Evolutionary conservation across 2,888 invertebrate species (phyloP).

Genomic region (Megastigmus dorsalis): DNA sequence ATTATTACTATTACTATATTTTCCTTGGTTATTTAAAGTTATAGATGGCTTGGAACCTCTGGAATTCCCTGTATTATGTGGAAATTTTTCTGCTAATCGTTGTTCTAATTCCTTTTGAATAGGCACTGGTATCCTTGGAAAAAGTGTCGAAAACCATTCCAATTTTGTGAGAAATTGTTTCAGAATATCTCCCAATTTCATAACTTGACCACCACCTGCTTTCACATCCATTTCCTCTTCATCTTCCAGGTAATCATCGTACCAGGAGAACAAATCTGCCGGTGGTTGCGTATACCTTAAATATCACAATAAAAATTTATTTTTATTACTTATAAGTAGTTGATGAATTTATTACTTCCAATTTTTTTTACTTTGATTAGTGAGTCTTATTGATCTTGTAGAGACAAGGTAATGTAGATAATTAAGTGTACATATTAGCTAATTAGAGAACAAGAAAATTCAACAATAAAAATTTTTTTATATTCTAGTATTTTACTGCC

Average conservation of each 20-base stretch:
- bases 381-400: no score
- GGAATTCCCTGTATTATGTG: constrained; percentile 75
- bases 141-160: constrained; percentile 99
- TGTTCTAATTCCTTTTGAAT: constrained; percentile 94
- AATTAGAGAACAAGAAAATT: no score
- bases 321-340: neutral
- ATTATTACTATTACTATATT: constrained; percentile 65
- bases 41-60: constrained; percentile 72
- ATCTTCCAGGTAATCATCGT: constrained; percentile 95
- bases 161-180: constrained; percentile 95
- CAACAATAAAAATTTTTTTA: constrained; percentile 50
- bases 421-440: no score
- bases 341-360: no score
- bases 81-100: constrained; percentile 80
- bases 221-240: constrained; percentile 98
- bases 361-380: no score
- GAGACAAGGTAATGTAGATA: no score
- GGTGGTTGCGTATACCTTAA: constrained; percentile 98
- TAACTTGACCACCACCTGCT: constrained; percentile 95
- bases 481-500: no score
- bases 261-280: constrained; percentile 96
- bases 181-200: constrained; percentile 94
- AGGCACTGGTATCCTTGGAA: constrained; percentile 98
- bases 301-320: constrained; percentile 62
- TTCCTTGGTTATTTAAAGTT: constrained; percentile 70